phyloP scores from a whole-genome alignment of 2,888 invertebrate species.

The Tenthredo mesomela region DNA sequence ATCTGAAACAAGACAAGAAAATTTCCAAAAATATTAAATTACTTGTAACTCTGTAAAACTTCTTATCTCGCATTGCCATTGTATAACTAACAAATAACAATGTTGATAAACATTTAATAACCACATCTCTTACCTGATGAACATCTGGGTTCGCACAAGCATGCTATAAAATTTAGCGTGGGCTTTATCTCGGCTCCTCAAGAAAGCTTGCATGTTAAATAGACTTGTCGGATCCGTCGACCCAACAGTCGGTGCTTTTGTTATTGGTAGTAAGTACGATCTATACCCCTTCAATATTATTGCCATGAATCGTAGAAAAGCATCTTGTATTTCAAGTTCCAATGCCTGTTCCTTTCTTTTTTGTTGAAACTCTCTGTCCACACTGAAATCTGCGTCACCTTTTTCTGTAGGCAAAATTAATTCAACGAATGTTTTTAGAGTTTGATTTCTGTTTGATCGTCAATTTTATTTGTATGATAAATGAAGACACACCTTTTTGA shows the following conservation, averaged over 20 bases:
- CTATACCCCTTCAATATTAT: slow-evolving; percentile 94
- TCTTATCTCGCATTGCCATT: background rate
- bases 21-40: background rate
- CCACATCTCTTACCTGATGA: slow-evolving; percentile 81
- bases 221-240: slow-evolving; percentile 97
- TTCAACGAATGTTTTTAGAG: background rate
- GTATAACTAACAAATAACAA: background rate
- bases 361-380: slow-evolving; percentile 74
- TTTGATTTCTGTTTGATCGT: background rate
- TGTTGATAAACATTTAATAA: background rate
- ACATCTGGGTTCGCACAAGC: slow-evolving; percentile 97
- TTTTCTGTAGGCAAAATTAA: slow-evolving; percentile 61
- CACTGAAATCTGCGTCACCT: slow-evolving; percentile 73
- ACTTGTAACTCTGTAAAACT: background rate
- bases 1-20: slow-evolving; percentile 79
- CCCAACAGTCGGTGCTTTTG: slow-evolving; percentile 94
- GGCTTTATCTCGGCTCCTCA: slow-evolving; percentile 93
- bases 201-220: slow-evolving; percentile 95
- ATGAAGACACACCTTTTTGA: slow-evolving; percentile 66
- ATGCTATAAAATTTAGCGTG: slow-evolving; percentile 94
- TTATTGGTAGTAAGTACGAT: slow-evolving; percentile 93
- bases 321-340: slow-evolving; percentile 97
- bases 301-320: slow-evolving; percentile 97
- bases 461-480: background rate
- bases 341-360: slow-evolving; percentile 85